phyloP scores from a whole-genome alignment of 2,113 vertebrate species.

The Salvelinus sp. region DNA sequence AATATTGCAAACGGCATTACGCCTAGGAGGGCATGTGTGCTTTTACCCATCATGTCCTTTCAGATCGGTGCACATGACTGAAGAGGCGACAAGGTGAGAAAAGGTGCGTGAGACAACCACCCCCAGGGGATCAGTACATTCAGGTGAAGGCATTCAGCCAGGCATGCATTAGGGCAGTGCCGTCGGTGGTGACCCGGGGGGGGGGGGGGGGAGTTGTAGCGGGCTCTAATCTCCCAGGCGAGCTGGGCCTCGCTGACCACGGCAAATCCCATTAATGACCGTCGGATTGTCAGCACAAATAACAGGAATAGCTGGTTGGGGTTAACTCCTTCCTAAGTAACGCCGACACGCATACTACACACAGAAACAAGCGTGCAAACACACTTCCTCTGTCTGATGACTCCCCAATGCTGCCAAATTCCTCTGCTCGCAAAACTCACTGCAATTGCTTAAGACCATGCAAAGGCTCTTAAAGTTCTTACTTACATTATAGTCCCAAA shows the following conservation, averaged over 20 bases:
- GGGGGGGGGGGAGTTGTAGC: neutral
- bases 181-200: too few relatives aligned
- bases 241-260: slow-evolving; percentile 46
- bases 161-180: neutral
- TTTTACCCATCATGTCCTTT: neutral
- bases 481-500: too few relatives aligned
- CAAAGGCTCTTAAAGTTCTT: too few relatives aligned
- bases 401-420: neutral
- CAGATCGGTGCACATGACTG: neutral
- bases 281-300: slow-evolving; percentile 6
- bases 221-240: slow-evolving; percentile 30
- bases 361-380: neutral
- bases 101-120: too few relatives aligned
- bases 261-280: slow-evolving; percentile 65
- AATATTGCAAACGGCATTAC: neutral
- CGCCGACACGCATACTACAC: neutral
- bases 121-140: neutral
- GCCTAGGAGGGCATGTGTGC: neutral
- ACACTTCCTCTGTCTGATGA: slow-evolving; percentile 22
- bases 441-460: too few relatives aligned
- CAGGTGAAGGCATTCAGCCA: neutral
- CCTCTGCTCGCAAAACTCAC: too few relatives aligned
- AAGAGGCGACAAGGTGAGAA: neutral
- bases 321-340: neutral
- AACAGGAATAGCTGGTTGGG: too few relatives aligned